Percentiles rank a stretch among this genome's conserved stretches.
Evolutionary conservation across 2,113 vertebrate genomes (phyloP).

Genomic region (Bufo bufo): DNA sequence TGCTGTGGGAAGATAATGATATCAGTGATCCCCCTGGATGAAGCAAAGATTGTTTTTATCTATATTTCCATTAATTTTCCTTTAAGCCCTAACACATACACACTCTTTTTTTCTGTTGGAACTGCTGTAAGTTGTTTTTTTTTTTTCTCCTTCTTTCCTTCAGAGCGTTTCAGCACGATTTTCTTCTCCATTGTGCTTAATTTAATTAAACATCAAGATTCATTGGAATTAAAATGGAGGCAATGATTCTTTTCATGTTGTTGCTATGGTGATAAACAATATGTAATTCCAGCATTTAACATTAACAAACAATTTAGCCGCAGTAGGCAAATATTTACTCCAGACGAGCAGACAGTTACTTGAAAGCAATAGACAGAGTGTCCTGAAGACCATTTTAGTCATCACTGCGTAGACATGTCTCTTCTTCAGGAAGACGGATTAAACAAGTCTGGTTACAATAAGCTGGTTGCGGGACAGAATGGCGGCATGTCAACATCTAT

Average conservation of each 20-base stretch:
- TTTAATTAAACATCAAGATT: conserved; percentile 43
- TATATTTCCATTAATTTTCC: not conserved
- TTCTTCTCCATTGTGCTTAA: conserved; percentile 42
- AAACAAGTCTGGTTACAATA: conserved; percentile 50
- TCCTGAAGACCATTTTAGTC: conserved; percentile 53
- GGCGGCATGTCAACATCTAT: conserved; percentile 1
- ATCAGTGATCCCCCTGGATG: not conserved
- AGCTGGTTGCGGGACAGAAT: conserved; percentile 20
- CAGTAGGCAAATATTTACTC: conserved; percentile 59
- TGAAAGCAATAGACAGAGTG: conserved; percentile 57
- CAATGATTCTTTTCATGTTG: conserved; percentile 53
- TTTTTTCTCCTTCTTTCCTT: not conserved
- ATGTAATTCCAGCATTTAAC: conserved; percentile 49
- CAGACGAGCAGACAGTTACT: conserved; percentile 47
- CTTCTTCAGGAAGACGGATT: conserved; percentile 36
- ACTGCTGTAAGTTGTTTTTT: not conserved
- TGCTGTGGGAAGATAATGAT: not conserved
- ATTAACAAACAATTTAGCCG: conserved; percentile 57
- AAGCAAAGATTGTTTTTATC: not conserved
- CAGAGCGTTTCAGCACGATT: conserved; percentile 6
- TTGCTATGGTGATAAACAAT: conserved; percentile 56
- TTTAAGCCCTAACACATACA: not conserved
- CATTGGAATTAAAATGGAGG: conserved; percentile 39
- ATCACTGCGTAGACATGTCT: conserved; percentile 37
- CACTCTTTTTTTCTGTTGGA: not conserved